Percentiles rank a stretch among this genome's conserved stretches.
These are phyloP conservation scores for Orchestes rusci DNA, from an alignment of 2,888 invertebrate species.

Conservation along the genomic window DNA sequence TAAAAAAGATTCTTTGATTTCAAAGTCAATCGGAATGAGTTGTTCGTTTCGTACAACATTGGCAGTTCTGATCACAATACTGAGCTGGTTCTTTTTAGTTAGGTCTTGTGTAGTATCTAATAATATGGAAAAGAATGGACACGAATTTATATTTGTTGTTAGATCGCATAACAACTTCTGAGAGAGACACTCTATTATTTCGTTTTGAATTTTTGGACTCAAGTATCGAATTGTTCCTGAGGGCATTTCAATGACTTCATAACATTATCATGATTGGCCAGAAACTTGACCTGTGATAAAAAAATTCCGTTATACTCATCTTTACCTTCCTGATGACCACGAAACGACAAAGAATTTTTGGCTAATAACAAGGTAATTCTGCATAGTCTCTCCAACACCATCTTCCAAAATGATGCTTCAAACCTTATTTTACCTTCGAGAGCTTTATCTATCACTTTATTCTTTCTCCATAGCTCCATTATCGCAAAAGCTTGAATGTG, in stretches of 20 bases:
- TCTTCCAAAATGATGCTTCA: constrained; percentile 24
- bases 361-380: constrained; percentile 18
- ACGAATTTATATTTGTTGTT: constrained; percentile 18
- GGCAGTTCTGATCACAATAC: constrained; percentile 26
- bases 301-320: constrained; percentile 27
- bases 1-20: constrained; percentile 28
- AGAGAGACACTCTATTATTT: constrained; percentile 7
- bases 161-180: constrained; percentile 5
- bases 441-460: constrained; percentile 23
- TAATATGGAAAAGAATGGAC: constrained; percentile 28
- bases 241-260: constrained; percentile 29
- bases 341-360: constrained; percentile 22
- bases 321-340: constrained; percentile 18
- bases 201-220: constrained; percentile 26
- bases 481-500: constrained; percentile 4
- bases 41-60: background rate
- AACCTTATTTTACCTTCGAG: constrained; percentile 20
- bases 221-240: constrained; percentile 10
- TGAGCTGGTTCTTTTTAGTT: constrained; percentile 34
- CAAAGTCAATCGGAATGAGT: background rate
- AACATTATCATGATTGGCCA: constrained; percentile 29
- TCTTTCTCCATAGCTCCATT: constrained; percentile 6
- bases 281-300: constrained; percentile 27
- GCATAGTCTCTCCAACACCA: constrained; percentile 19
- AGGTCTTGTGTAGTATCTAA: constrained; percentile 30